These are phyloP conservation scores for Drosophila macrospina DNA, from an alignment of 2,888 invertebrate species.

Conservation along the genomic window DNA sequence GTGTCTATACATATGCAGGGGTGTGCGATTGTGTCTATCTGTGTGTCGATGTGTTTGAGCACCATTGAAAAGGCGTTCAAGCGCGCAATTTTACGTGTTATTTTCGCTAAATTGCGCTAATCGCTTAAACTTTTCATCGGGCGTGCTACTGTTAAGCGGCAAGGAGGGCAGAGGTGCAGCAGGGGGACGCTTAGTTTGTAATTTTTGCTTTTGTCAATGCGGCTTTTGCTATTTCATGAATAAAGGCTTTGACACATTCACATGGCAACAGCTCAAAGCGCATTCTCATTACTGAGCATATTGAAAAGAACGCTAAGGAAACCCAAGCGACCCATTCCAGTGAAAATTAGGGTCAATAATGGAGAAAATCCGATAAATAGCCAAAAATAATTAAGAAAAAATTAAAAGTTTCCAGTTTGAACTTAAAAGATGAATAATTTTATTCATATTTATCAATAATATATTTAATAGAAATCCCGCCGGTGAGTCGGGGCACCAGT, in stretches of 20 bases:
- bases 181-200: slow-evolving; percentile 33
- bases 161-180: background rate
- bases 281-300: slow-evolving; percentile 37
- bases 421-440: no score
- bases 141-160: background rate
- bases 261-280: slow-evolving; percentile 58
- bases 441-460: no score
- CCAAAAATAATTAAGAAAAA: no score
- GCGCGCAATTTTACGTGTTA: slow-evolving; percentile 78
- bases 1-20: slow-evolving; percentile 11
- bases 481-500: no score
- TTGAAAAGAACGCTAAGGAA: slow-evolving; percentile 17
- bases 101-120: slow-evolving; percentile 81
- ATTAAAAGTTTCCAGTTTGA: no score
- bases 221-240: slow-evolving; percentile 36
- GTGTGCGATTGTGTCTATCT: slow-evolving; percentile 6
- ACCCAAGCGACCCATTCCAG: no score
- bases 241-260: slow-evolving; percentile 53
- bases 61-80: slow-evolving; percentile 79
- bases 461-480: no score
- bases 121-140: slow-evolving; percentile 69
- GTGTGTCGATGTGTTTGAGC: slow-evolving; percentile 48
- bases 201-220: slow-evolving; percentile 45
- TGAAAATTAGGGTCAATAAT: background rate
- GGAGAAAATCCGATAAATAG: no score